phyloP scores from a whole-genome alignment of 2,113 vertebrate genomes.

The Sprattus sprattus region DNA sequence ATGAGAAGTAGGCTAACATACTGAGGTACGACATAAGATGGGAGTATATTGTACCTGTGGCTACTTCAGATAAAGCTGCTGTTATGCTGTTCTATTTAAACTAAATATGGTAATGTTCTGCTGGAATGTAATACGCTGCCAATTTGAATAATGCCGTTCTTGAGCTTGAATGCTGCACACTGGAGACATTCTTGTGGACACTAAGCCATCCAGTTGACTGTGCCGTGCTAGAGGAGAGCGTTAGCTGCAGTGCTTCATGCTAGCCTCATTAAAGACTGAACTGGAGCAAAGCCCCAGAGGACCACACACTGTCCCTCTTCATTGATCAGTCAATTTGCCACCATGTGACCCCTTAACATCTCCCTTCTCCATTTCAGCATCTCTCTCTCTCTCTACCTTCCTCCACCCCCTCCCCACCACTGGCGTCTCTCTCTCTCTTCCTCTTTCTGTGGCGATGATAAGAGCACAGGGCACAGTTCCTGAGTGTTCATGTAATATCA shows the following conservation, averaged over 20 bases:
- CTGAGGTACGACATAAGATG: neutral
- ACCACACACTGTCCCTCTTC: conserved; percentile 28
- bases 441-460: neutral
- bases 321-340: conserved; percentile 52
- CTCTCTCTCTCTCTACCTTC: conserved; percentile 1
- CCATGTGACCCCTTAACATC: conserved; percentile 34
- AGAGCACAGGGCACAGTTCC: neutral
- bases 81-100: no score
- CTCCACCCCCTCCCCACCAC: neutral
- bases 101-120: no score
- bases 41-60: neutral
- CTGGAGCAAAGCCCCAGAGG: conserved; percentile 22
- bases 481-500: neutral
- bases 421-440: neutral
- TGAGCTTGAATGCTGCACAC: no score
- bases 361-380: conserved; percentile 14
- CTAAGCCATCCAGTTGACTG: neutral
- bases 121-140: neutral
- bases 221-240: neutral
- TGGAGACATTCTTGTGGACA: neutral
- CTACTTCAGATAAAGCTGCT: neutral
- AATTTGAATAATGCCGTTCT: no score
- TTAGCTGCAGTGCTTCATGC: neutral
- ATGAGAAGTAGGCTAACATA: neutral
- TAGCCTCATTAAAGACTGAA: conserved; percentile 39